Conservation (phyloP, 2,888 invertebrate species). For the Athalia rosae region DNA sequence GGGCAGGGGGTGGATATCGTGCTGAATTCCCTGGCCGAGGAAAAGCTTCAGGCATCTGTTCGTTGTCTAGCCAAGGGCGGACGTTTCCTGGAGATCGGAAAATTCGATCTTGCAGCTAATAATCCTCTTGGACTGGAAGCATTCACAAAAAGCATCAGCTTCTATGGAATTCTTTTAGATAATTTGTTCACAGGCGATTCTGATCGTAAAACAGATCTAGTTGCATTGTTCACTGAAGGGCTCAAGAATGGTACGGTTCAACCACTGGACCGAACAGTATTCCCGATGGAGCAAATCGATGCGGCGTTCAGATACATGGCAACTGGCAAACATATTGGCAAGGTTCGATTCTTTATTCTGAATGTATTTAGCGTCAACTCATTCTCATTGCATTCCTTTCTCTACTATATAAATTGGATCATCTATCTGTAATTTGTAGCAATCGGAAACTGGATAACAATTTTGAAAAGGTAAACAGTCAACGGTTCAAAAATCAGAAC, state of each 20-base stretch:
- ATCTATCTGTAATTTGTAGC: neutral
- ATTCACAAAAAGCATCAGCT: slow-evolving; percentile 78
- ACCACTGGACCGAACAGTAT: slow-evolving; percentile 79
- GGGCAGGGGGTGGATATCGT: slow-evolving; percentile 94
- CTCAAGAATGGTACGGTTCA: slow-evolving; percentile 80
- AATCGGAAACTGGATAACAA: no score
- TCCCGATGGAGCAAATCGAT: slow-evolving; percentile 78
- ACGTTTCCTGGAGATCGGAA: slow-evolving; percentile 81
- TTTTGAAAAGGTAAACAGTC: no score
- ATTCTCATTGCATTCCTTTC: no score
- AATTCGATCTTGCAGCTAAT: slow-evolving; percentile 78
- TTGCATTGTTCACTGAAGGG: slow-evolving; percentile 78
- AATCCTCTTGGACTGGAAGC: slow-evolving; percentile 75
- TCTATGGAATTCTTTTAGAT: slow-evolving; percentile 78
- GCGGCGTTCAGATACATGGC: slow-evolving; percentile 79
- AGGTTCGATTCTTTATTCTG: no score
- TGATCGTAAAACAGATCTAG: slow-evolving; percentile 73
- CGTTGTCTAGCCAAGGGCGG: slow-evolving; percentile 71
- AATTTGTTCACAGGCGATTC: slow-evolving; percentile 75
- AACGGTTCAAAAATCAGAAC: neutral
- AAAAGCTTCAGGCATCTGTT: slow-evolving; percentile 75
- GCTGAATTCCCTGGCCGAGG: slow-evolving; percentile 81
- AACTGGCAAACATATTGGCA: slow-evolving; percentile 81
- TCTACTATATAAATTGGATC: neutral
- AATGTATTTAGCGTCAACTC: no score